Conservation (phyloP, 2,888 invertebrate genomes). For the Drosophila cyrtoloma region DNA sequence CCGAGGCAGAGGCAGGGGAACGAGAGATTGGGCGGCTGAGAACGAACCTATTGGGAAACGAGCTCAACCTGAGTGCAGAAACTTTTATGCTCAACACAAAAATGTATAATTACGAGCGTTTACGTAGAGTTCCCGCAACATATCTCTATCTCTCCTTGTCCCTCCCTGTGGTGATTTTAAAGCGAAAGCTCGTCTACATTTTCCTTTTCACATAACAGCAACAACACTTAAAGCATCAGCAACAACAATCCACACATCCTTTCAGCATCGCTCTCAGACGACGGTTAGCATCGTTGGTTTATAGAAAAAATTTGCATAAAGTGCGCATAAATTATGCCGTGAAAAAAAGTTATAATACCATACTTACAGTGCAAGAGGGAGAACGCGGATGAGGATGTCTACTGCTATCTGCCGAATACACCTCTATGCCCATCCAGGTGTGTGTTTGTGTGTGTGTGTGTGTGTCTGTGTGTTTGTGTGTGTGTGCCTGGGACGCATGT, state of each 20-base stretch:
- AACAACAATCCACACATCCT: slow-evolving; percentile 50
- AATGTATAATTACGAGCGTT: slow-evolving; percentile 77
- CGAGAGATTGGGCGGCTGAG: background rate
- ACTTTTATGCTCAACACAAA: slow-evolving; percentile 55
- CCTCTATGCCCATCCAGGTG: slow-evolving; percentile 38
- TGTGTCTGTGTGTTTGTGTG: slow-evolving; percentile 40
- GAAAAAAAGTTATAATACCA: slow-evolving; percentile 81
- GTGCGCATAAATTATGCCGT: slow-evolving; percentile 81
- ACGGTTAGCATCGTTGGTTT: slow-evolving; percentile 64
- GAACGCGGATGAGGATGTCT: slow-evolving; percentile 18
- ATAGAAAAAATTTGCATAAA: slow-evolving; percentile 82
- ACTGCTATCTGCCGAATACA: slow-evolving; percentile 59
- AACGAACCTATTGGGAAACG: slow-evolving; percentile 21
- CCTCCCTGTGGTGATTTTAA: slow-evolving; percentile 6
- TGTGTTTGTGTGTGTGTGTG: slow-evolving; percentile 31
- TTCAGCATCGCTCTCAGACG: slow-evolving; percentile 45
- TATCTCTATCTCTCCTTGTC: background rate
- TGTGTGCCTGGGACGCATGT: slow-evolving; percentile 66
- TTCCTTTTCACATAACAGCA: slow-evolving; percentile 37
- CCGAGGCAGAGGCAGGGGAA: background rate
- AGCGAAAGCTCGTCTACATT: slow-evolving; percentile 49
- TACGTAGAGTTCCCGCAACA: slow-evolving; percentile 47
- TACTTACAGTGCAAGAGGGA: slow-evolving; percentile 64
- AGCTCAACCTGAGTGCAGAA: slow-evolving; percentile 47
- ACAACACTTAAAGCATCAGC: slow-evolving; percentile 27